These are phyloP conservation scores for Procambarus clarkii DNA, from an alignment of 1,140 invertebrate species.

Conservation along the genomic window DNA sequence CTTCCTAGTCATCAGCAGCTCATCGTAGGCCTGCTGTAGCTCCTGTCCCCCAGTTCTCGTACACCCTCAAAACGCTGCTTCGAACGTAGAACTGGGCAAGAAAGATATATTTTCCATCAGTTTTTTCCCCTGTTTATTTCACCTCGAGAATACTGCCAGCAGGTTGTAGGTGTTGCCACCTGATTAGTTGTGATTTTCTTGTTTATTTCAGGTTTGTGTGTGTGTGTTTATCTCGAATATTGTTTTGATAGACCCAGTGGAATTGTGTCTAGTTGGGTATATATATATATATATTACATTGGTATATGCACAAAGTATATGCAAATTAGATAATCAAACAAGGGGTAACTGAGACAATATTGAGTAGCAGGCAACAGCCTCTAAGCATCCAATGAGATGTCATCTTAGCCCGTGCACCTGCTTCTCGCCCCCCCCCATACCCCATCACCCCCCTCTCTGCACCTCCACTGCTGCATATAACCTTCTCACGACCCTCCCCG, in stretches of 20 bases:
- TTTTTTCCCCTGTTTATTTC: background rate
- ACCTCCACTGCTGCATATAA: too few species aligned
- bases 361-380: background rate
- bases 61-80: background rate
- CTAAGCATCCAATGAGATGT: constrained; percentile 8
- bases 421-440: background rate
- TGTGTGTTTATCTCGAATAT: background rate
- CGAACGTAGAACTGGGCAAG: too few species aligned
- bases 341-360: background rate
- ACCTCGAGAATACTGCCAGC: background rate
- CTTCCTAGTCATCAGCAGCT: background rate
- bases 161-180: background rate
- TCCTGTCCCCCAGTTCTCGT: background rate
- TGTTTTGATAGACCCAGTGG: background rate
- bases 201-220: background rate
- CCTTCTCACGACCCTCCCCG: background rate
- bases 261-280: background rate
- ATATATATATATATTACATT: background rate
- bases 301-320: background rate
- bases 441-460: background rate
- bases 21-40: background rate
- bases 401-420: constrained; percentile 13
- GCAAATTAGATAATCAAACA: background rate
- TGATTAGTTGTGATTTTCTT: background rate
- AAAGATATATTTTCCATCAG: background rate